Base-by-base conservation (phyloP, 2,888 invertebrate species). In the Crocallis elinguaria region DNA sequence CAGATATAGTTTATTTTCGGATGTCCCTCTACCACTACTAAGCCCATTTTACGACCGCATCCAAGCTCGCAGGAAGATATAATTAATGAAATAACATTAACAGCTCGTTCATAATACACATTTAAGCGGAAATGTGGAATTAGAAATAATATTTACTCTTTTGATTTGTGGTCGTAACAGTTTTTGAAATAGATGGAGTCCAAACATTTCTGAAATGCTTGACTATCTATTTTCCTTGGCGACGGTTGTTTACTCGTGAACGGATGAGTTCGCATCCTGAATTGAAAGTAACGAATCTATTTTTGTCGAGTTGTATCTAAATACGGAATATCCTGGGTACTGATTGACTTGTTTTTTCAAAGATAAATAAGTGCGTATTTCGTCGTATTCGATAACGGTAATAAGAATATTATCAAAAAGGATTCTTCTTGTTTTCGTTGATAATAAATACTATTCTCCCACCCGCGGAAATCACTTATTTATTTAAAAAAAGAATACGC, bases 1-100 rank as follows among this genome's bases (percentile, higher is more conserved):
- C 83, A 84, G 75, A 78, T 73, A 69, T 62, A 68, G 77, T 79
- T 79, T 88, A 88, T 88, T 88, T 87, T 80, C 37, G 77, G 79
- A 71, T 77, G 79, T 81, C 79, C 67, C 81, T 70, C 37, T 43
- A 41, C n/a, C 42, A 66, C 69, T 66, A 57, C 66, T 78, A 77
- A 75, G 75, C 73, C 67, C 74, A 76, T 68, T 80, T 83, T 73
- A 84, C 77, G 79, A 80, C 61, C 25, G 14, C 35, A 16, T 46
- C 46, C 65, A 74, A 69, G 62, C 74, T 73, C 71, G 75, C 86
- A 88, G 87, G 87, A 88, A 86, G 86, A 71, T 79, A 81, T 87
- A 80, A 86, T 83, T 85, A 89, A 87, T 82, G 77, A 71, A 76
- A 77, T 68, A 79, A 80, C 80, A 84, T 86, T 82, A 85, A 83